Evolutionary conservation across 2,888 invertebrate species (phyloP), one percentile per base, ranked within the genome.

Genomic region (Drosophila paramelanica): DNA sequence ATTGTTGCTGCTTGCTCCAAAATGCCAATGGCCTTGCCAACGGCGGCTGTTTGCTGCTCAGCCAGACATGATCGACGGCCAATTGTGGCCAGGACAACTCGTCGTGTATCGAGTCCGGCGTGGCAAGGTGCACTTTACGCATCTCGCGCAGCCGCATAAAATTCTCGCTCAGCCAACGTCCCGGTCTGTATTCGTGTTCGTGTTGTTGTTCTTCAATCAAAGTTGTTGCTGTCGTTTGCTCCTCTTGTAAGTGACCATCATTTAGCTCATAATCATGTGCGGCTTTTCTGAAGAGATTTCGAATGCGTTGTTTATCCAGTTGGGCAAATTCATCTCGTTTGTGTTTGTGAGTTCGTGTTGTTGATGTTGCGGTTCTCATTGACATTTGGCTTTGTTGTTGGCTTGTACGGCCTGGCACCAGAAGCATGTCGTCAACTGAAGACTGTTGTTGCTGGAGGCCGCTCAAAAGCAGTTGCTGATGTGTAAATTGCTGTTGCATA

Each of bases 101-200:
- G 11, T 20, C 2, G 2, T 3, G 13, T 33, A 76, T 6, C 17
- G 50, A 57, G 1, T 0, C 4, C 1, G 27, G 8, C 23, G 27
- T 23, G 1, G 3, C 17, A 10, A 4, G n/a, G 1, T 36, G 47
- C 1, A 39, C 0, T 3, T 8, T 5, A 10, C 73, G 56, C 33
- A 73, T 53, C 14, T 55, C 43, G 7, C 55, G 81, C 8, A 27
- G 2, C 1, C 25, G 10, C 11, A 83, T 13, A 41, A 55, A 51
- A 0, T 53, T 11, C 17, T 62, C 55, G 6, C 39, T 51, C 3
- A 83, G 5, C 20, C 31, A 41, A 1, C 58, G 57, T 5, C 8
- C 20, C 7, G 51, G 13, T n/a, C 17, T 17, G 17, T 17, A 17
- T 17, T 27, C 6, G 3, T 17, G 49, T 41, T 20, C 31, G 4